Evolutionary conservation across 2,888 invertebrate species (phyloP), one percentile per base, ranked within the genome.

Genomic region (Pseudeuparius sepicola): DNA sequence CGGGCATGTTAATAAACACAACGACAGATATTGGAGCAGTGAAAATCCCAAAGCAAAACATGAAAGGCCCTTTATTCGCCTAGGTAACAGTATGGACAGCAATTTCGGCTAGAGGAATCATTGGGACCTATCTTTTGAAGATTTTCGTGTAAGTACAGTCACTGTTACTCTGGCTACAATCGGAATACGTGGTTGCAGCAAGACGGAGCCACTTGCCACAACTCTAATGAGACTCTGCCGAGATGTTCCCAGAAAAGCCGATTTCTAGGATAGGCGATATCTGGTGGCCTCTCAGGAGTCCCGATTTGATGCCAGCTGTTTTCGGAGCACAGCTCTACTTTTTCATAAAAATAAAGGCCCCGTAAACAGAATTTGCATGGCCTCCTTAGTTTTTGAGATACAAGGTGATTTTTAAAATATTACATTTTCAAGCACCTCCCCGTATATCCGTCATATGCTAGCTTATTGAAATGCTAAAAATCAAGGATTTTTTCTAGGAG

Each of bases 1-100:
- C 33, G 46, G 39, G 2, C 12, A 24, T 23, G 44, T 47, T 9
- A 46, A 46, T 27, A 41, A 43, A 16, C 43, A 43, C 26, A 45
- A 45, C 34, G 43, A 26, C 33, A 33, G 27, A 12, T 45, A 41
- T 29, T 39, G 38, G 43, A 37, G 35, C 15, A 28, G 14, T 23
- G 30, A 40, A 24, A 44, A 40, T 31, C 42, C 31, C 11, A 36
- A 36, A 26, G 24, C 30, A 34, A 31, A 40, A 26, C 39, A 34
- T n/a, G 13, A 35, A 33, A 31, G 18, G 34, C 38, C 41, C 25
- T 38, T 37, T n/a, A n/a, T n/a, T n/a, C n/a, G n/a, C n/a, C n/a
- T n/a, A 32, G 14, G 32, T 39, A 10, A 31, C 14, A 12, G 31
- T 23, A 15, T 36, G 32, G 31, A 14, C 20, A 24, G 23, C 28